A percentile compares a stretch with the other conserved stretches of the same genome.
These are phyloP conservation scores for Isoperla grammatica DNA, from an alignment of 2,888 invertebrate genomes.

Conservation along the genomic window DNA sequence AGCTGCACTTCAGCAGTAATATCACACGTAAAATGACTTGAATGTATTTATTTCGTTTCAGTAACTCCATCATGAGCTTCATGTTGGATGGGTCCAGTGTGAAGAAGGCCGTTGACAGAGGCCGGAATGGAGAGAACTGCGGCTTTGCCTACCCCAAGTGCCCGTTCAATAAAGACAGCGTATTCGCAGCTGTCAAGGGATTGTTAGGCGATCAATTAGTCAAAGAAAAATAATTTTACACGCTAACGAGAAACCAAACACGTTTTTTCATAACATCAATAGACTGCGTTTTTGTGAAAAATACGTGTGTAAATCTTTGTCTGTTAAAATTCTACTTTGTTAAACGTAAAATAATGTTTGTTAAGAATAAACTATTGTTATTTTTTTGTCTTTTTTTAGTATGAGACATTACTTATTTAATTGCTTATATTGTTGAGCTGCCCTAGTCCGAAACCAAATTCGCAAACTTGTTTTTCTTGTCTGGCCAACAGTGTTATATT, in stretches of 20 bases:
- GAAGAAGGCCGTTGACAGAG: constrained; percentile 63
- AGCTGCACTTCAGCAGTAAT: too few species aligned
- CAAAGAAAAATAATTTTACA: background rate
- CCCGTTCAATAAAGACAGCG: constrained; percentile 52
- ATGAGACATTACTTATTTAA: background rate
- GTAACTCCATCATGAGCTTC: constrained; percentile 62
- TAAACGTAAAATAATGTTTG: background rate
- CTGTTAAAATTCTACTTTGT: background rate
- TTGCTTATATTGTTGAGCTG: too few species aligned
- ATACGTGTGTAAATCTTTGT: background rate
- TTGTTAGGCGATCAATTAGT: constrained; percentile 6
- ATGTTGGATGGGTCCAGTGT: constrained; percentile 66
- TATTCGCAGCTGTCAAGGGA: constrained; percentile 24
- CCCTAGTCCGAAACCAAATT: too few species aligned
- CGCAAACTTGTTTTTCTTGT: too few species aligned
- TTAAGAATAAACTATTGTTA: background rate
- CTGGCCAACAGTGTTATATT: too few species aligned
- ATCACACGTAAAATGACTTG: too few species aligned
- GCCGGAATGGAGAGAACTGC: constrained; percentile 56
- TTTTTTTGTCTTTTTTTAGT: background rate
- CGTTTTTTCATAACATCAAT: too few species aligned
- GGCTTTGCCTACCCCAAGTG: constrained; percentile 57
- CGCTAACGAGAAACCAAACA: too few species aligned
- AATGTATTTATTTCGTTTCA: constrained; percentile 44
- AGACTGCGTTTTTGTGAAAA: background rate